A percentile compares a stretch with the other conserved stretches of the same genome.
Evolutionary conservation across 2,888 invertebrate genomes (phyloP).

Genomic region (Rotaria socialis): DNA sequence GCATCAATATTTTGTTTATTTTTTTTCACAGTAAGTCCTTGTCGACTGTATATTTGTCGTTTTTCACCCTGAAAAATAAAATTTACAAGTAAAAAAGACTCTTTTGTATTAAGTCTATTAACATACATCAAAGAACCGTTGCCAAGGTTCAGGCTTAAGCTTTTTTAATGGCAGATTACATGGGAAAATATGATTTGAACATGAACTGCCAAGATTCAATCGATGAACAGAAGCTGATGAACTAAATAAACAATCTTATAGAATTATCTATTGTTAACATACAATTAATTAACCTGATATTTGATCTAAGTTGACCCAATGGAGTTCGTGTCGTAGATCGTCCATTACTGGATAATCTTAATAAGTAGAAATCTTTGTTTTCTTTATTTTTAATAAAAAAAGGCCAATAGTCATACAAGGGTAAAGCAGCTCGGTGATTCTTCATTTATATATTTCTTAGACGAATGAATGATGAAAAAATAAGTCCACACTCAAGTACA

Average conservation of each 20-base stretch:
- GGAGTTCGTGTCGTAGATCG: neutral
- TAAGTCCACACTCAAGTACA: neutral
- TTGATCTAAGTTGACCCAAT: neutral
- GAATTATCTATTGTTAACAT: too few relatives aligned
- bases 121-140: neutral
- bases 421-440: neutral
- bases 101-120: neutral
- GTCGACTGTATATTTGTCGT: constrained; percentile 5
- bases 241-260: neutral
- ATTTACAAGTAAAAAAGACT: too few relatives aligned
- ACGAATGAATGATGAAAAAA: neutral
- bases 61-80: neutral
- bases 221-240: neutral
- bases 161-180: neutral
- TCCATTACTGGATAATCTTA: neutral
- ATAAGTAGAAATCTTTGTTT: neutral
- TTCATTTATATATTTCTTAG: neutral
- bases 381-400: neutral
- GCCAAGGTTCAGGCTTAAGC: neutral
- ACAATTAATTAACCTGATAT: neutral
- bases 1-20: constrained; percentile 33
- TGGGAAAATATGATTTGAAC: neutral
- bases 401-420: neutral
- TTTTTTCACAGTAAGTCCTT: neutral
- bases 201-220: neutral